Conservation (phyloP, 2,113 vertebrate genomes). For the Australoheros scitulus region DNA sequence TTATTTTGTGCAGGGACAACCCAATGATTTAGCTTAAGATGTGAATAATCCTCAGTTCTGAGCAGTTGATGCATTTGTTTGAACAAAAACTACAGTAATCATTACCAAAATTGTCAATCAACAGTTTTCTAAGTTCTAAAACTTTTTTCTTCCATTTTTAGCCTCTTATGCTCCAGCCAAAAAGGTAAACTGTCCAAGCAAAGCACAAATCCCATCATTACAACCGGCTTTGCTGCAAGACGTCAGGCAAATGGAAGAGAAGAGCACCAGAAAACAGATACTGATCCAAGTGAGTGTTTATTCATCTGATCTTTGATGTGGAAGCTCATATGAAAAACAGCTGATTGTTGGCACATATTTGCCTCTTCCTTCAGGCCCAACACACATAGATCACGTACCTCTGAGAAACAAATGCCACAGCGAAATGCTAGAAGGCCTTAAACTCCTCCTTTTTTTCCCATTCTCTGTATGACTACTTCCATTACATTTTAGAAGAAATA, state of each 20-base stretch:
- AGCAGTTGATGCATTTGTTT: background rate
- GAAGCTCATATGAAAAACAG: background rate
- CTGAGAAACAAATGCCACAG: background rate
- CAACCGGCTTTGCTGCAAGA: background rate
- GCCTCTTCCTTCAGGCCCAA: background rate
- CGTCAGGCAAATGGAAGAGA: background rate
- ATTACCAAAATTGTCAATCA: background rate
- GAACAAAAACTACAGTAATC: background rate
- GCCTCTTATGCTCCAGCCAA: background rate
- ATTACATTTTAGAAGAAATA: background rate
- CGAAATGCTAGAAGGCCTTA: background rate
- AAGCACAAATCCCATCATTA: background rate
- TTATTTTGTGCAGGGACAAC: background rate
- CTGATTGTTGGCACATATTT: constrained; percentile 2
- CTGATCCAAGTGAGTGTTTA: background rate
- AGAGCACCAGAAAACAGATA: background rate
- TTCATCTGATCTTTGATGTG: background rate
- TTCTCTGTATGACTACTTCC: background rate
- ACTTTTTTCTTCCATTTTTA: background rate
- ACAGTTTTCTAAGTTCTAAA: background rate
- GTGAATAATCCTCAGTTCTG: background rate
- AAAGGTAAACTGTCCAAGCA: background rate
- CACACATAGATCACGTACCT: background rate
- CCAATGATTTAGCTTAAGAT: background rate
- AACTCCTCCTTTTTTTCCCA: background rate